Evolutionary conservation across 2,113 vertebrate species (phyloP).

Genomic region (Oncorhynchus gorbuscha): DNA sequence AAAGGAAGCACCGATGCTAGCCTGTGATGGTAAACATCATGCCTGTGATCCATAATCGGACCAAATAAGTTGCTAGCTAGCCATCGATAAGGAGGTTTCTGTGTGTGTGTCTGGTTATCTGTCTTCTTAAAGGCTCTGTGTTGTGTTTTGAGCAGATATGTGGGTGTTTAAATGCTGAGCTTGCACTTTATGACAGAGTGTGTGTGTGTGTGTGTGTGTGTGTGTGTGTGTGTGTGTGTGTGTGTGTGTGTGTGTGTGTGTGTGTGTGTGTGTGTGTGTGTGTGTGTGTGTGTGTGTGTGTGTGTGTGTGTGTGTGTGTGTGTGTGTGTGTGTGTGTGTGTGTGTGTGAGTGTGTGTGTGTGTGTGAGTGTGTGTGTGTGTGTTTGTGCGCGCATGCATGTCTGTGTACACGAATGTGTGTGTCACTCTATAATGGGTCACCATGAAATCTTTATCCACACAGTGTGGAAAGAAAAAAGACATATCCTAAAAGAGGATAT

Average conservation of each 20-base stretch:
- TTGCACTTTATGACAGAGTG: slow-evolving; percentile 57
- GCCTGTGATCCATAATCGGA: not conserved
- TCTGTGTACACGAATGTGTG: slow-evolving; percentile 22
- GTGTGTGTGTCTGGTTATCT: slow-evolving; percentile 17
- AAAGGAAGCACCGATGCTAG: slow-evolving; percentile 73
- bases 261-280: slow-evolving; percentile 31
- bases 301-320: slow-evolving; percentile 27
- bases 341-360: slow-evolving; percentile 33
- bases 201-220: slow-evolving; percentile 14
- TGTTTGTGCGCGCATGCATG: slow-evolving; percentile 10
- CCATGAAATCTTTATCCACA: no score
- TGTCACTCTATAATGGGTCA: slow-evolving; percentile 49
- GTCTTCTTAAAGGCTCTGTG: slow-evolving; percentile 8
- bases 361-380: slow-evolving; percentile 25
- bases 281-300: slow-evolving; percentile 28
- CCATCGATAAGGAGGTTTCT: not conserved
- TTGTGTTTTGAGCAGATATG: slow-evolving; percentile 34
- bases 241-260: slow-evolving; percentile 31
- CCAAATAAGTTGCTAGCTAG: not conserved
- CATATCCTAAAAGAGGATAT: no score
- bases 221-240: slow-evolving; percentile 31
- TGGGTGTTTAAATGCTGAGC: slow-evolving; percentile 47
- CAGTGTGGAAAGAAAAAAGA: slow-evolving; percentile 35
- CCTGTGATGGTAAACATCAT: slow-evolving; percentile 50
- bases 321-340: slow-evolving; percentile 24